Conservation (phyloP, 2,888 invertebrate species). For the Stenotaenia linearis region DNA sequence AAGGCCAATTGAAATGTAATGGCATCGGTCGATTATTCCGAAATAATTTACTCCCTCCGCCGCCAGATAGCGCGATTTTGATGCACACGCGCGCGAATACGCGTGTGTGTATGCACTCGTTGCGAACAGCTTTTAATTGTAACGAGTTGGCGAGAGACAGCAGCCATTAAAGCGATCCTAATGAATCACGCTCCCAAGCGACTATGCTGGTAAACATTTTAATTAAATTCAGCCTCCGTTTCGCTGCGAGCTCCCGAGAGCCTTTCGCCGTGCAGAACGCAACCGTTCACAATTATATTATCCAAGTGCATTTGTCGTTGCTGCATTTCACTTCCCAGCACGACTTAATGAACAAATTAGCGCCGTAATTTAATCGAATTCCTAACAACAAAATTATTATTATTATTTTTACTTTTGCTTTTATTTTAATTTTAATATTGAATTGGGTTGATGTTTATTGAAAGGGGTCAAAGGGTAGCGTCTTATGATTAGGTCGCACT, state of each 20-base stretch:
- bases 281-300: neutral
- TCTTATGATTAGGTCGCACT: too few relatives aligned
- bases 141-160: constrained; percentile 9
- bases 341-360: constrained; percentile 26
- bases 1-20: constrained; percentile 9
- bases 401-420: too few relatives aligned
- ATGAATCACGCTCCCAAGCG: constrained; percentile 4
- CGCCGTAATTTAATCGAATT: constrained; percentile 29
- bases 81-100: neutral
- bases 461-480: too few relatives aligned
- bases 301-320: constrained; percentile 1
- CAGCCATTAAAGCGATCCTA: constrained; percentile 9
- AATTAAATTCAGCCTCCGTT: constrained; percentile 27
- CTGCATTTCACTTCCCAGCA: neutral
- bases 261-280: neutral
- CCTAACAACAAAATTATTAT: neutral
- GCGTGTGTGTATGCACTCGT: neutral
- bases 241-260: neutral
- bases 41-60: constrained; percentile 7
- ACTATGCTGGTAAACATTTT: constrained; percentile 27
- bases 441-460: too few relatives aligned
- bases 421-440: too few relatives aligned
- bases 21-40: constrained; percentile 9
- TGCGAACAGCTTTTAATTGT: constrained; percentile 5
- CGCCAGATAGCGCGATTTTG: constrained; percentile 4